Conservation (phyloP, 2,888 invertebrate genomes). For the Blera fallax region DNA sequence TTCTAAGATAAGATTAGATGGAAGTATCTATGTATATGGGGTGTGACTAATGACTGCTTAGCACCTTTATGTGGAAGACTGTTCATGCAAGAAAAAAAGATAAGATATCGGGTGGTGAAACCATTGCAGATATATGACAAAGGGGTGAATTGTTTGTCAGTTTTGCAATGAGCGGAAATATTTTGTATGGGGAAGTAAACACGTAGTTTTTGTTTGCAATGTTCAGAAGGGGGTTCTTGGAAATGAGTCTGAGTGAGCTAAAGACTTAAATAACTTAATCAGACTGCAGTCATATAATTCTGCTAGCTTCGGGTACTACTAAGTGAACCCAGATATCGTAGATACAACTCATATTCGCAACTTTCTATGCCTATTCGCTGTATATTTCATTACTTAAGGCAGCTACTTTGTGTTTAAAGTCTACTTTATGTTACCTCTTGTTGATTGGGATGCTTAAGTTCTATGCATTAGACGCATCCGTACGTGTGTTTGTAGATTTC, state of each 20-base stretch:
- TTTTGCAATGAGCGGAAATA: slow-evolving; percentile 25
- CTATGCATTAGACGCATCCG: no score
- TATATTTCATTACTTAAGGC: no score
- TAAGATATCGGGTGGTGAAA: slow-evolving; percentile 35
- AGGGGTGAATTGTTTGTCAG: not conserved
- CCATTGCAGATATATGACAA: slow-evolving; percentile 29
- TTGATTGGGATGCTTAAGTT: no score
- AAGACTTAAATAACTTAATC: no score
- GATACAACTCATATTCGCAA: no score
- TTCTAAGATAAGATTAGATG: slow-evolving; percentile 46
- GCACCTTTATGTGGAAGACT: slow-evolving; percentile 23
- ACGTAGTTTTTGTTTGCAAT: not conserved
- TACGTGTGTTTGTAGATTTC: no score
- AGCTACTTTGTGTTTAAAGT: no score
- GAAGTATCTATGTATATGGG: slow-evolving; percentile 11
- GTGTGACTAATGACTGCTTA: slow-evolving; percentile 41
- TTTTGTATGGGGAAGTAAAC: not conserved
- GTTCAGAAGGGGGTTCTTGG: not conserved
- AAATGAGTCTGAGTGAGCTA: not conserved
- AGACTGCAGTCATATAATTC: no score
- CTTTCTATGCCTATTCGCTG: no score
- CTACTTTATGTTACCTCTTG: no score
- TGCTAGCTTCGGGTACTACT: no score
- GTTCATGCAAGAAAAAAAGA: slow-evolving; percentile 30
- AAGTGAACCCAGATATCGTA: no score